A percentile compares a stretch with the other conserved stretches of the same genome.
phyloP scores from a whole-genome alignment of 2,797 vertebrate species.

The Tapera naevia region DNA sequence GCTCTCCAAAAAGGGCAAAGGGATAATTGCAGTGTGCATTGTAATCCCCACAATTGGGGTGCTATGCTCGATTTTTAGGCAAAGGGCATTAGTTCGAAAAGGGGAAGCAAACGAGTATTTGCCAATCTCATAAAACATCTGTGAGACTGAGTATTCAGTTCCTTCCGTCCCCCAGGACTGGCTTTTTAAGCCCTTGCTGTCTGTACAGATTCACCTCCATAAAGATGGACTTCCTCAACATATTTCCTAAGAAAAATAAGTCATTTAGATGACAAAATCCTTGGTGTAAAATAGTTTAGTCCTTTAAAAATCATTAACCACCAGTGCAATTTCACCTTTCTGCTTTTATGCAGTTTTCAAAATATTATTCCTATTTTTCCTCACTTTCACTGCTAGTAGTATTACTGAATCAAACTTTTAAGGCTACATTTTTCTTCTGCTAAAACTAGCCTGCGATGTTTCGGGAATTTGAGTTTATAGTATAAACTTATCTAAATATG shows the following conservation, averaged over 20 bases:
- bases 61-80: neutral
- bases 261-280: neutral
- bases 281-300: neutral
- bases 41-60: neutral
- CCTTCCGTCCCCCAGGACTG: fast-evolving
- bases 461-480: neutral
- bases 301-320: neutral
- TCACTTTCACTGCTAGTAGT: neutral
- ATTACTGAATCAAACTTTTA: neutral
- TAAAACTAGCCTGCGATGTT: neutral
- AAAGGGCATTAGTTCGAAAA: neutral
- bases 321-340: neutral
- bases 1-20: neutral
- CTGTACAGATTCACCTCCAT: neutral
- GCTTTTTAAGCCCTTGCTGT: neutral
- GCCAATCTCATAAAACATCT: neutral
- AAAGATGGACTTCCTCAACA: neutral
- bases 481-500: neutral
- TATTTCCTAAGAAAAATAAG: neutral
- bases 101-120: neutral
- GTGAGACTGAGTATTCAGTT: neutral
- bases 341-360: neutral
- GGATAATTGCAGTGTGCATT: neutral
- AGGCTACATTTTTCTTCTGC: neutral
- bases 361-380: neutral